Conservation (phyloP, 2,888 invertebrate genomes). For the Stomorhina lunata region DNA sequence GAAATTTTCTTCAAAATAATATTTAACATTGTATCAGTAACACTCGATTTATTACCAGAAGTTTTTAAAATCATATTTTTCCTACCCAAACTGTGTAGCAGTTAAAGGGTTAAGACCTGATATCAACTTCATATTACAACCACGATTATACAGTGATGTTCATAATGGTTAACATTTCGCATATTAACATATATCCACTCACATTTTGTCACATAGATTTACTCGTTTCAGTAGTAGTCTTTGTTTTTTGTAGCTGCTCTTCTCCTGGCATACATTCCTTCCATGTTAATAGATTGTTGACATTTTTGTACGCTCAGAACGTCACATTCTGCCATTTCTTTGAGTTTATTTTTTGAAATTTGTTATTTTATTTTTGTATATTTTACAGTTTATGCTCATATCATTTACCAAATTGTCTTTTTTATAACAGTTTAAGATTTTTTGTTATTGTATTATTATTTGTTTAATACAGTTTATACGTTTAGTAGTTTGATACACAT, state of each 20-base stretch:
- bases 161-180: conserved; percentile 22
- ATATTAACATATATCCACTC: background rate
- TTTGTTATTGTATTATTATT: conserved; percentile 37
- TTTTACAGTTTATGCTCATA: conserved; percentile 33
- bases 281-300: conserved; percentile 57
- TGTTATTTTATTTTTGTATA: background rate
- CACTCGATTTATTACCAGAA: too few relatives aligned
- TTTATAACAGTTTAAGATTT: conserved; percentile 38
- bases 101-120: background rate
- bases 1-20: too few relatives aligned
- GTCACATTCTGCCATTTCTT: background rate
- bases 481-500: conserved; percentile 13
- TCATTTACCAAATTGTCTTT: conserved; percentile 59
- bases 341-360: background rate
- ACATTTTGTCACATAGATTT: background rate
- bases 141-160: conserved; percentile 19
- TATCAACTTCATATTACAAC: conserved; percentile 1
- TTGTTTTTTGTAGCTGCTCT: conserved; percentile 38
- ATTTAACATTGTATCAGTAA: too few relatives aligned
- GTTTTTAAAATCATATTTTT: too few relatives aligned
- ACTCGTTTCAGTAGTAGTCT: background rate
- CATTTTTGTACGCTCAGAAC: conserved; percentile 29
- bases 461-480: conserved; percentile 38
- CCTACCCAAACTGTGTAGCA: too few relatives aligned
- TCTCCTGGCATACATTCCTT: conserved; percentile 47